These are phyloP conservation scores for Garrulus glandarius DNA, from an alignment of 2,797 vertebrate species.

Conservation along the genomic window DNA sequence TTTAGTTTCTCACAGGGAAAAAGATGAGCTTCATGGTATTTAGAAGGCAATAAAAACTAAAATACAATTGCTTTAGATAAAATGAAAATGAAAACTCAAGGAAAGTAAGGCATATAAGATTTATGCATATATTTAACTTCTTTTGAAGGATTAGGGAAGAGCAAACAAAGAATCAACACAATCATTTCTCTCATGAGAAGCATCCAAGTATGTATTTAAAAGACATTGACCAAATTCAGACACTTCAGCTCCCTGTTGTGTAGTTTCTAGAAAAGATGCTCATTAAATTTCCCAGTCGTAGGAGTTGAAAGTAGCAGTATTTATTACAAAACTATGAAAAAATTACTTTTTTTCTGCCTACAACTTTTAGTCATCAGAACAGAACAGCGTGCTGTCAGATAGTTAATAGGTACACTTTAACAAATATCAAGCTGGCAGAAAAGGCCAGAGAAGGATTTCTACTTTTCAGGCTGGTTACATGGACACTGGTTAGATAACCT, in stretches of 20 bases:
- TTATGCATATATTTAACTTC: neutral
- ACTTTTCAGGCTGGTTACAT: neutral
- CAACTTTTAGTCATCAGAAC: neutral
- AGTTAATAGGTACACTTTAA: neutral
- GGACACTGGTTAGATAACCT: neutral
- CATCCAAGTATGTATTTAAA: neutral
- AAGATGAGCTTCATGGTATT: neutral
- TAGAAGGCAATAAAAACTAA: neutral
- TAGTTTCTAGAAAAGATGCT: neutral
- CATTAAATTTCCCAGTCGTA: neutral
- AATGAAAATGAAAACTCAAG: neutral
- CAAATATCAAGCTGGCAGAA: neutral
- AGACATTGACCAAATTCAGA: neutral
- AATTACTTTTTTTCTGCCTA: neutral
- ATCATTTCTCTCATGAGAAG: neutral
- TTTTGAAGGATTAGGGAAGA: neutral
- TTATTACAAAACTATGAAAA: neutral
- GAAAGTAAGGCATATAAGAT: neutral
- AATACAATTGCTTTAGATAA: neutral
- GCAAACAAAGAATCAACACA: neutral
- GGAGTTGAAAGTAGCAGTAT: neutral
- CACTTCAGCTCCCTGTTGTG: neutral
- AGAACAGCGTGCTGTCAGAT: neutral
- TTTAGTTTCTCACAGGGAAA: neutral
- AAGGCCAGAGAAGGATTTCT: neutral